Conservation (phyloP, 2,113 vertebrate genomes). For the rabbit (Oryctolagus cuniculus) region DNA sequence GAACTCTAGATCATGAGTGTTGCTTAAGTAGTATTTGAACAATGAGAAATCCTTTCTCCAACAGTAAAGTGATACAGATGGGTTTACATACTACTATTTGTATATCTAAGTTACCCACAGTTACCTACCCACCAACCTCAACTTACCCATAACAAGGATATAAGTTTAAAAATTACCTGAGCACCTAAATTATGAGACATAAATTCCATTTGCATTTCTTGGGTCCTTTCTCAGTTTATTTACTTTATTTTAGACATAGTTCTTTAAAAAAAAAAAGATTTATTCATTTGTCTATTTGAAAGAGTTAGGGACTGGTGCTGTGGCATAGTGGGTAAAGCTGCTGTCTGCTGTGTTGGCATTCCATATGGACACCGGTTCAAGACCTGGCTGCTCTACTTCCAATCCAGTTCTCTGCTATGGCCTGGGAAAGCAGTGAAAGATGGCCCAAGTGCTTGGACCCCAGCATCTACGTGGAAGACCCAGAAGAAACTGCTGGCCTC, state of each 20-base stretch:
- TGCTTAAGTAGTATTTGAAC: background rate
- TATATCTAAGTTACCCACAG: background rate
- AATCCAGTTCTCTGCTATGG: too few species aligned
- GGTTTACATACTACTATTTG: background rate
- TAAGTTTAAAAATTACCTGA: constrained; percentile 35
- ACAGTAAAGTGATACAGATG: background rate
- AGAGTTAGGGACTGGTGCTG: too few species aligned
- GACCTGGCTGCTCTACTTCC: too few species aligned
- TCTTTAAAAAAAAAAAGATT: background rate
- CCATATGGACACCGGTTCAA: too few species aligned
- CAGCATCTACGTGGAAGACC: too few species aligned
- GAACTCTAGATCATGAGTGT: background rate
- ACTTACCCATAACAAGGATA: constrained; percentile 9
- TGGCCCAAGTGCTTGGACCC: too few species aligned
- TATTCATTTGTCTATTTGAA: too few species aligned
- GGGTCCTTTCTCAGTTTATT: constrained; percentile 25
- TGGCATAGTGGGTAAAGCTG: too few species aligned
- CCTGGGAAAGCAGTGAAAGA: too few species aligned
- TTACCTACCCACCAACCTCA: constrained; percentile 7
- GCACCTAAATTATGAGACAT: background rate
- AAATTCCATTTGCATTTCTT: constrained; percentile 4
- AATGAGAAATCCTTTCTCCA: background rate
- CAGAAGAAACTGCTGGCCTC: too few species aligned
- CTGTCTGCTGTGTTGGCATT: too few species aligned
- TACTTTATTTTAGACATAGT: background rate